Evolutionary conservation across 2,888 invertebrate species (phyloP), one percentile per base, ranked within the genome.

Genomic region (Sabatieria punctata): DNA sequence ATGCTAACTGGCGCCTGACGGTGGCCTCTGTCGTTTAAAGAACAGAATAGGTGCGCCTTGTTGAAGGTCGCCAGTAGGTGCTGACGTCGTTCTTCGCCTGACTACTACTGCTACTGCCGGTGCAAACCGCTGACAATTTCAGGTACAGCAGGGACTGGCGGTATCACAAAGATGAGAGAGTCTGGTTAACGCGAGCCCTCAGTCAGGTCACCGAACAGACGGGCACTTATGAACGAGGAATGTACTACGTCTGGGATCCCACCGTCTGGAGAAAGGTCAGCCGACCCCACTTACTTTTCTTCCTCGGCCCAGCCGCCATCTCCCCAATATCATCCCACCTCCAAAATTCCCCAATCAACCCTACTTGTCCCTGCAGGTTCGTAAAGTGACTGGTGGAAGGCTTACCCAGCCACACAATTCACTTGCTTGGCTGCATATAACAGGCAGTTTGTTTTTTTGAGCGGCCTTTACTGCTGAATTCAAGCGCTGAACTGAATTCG

Each of bases 141-240:
- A 93, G 93, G 71, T 93, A 93, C 72, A 85, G 79, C 71, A 78
- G 97, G 66, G 95, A 97, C 67, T 97, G 97, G 97, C 79, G 97
- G 74, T 97, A 89, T 76, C 95, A 97, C 72, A 93, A 82, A 58
- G 89, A 91, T 68, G 95, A 97, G 69, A 85, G 89, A 71, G 86
- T 95, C 64, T 65, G 65, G 65, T 42, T 65, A 43, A 62, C 63
- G 26, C 51, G 62, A 37, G 56, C 60, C 30, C 61, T 58, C 49
- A 55, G 55, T 11, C 53, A 53, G 26, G 54, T 55, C 41, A 56
- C 84, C 60, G 88, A 95, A 70, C 95, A 93, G 73, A 91, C 88
- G 56, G 78, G 80, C 61, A 84, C 85, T 58, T 95, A 88, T 73
- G 95, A 97, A 75, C 78, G 91, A 66, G 95, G 95, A 73, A 93